phyloP scores from a whole-genome alignment of 2,888 invertebrate genomes.

The Choristoneura rosaceana region DNA sequence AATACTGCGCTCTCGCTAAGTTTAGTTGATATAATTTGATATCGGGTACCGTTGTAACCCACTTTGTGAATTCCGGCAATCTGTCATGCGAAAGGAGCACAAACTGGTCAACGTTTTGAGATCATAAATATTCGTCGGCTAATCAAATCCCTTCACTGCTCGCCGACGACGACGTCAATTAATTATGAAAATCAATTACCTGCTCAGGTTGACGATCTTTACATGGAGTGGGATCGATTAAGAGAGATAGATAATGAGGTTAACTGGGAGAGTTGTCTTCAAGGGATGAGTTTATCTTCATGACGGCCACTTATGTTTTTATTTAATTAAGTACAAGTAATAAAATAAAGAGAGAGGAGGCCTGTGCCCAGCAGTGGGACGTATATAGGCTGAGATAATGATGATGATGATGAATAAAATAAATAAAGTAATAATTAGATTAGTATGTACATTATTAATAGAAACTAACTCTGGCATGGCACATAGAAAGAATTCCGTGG shows the following conservation, averaged over 20 bases:
- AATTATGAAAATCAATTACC: conserved; percentile 34
- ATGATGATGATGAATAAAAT: no score
- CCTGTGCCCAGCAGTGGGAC: no score
- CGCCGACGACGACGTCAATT: conserved; percentile 21
- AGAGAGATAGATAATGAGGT: neutral
- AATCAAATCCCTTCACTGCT: conserved; percentile 16
- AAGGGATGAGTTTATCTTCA: neutral
- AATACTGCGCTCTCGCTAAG: conserved; percentile 53
- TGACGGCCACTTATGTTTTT: neutral
- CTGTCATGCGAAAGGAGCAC: conserved; percentile 60
- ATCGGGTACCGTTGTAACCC: conserved; percentile 66
- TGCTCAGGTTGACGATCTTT: conserved; percentile 14
- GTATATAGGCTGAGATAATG: no score
- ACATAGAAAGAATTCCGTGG: no score
- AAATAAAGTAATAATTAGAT: no score
- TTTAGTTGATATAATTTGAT: conserved; percentile 66
- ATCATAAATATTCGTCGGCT: conserved; percentile 50
- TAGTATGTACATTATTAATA: no score
- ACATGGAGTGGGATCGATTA: conserved; percentile 1
- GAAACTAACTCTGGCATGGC: no score
- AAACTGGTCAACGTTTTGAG: conserved; percentile 48
- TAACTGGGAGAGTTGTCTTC: neutral
- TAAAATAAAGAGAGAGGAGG: no score
- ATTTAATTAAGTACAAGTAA: neutral
- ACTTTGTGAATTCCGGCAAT: conserved; percentile 69